These are phyloP conservation scores for Trichonephila clavipes DNA, from an alignment of 1,140 invertebrate genomes.

Conservation along the genomic window DNA sequence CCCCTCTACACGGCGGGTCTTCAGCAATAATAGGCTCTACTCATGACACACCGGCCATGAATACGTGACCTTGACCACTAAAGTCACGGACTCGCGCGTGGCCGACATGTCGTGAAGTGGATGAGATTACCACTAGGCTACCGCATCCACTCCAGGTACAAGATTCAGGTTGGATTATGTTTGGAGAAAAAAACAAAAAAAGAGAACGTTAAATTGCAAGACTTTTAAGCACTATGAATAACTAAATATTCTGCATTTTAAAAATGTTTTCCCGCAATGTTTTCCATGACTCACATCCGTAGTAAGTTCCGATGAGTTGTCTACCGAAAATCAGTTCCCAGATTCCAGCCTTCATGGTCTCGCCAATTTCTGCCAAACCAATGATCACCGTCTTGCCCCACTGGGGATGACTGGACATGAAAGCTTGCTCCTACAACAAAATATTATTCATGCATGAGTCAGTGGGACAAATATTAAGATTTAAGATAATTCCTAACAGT, in stretches of 20 bases:
- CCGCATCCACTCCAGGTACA: neutral
- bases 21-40: too few species aligned
- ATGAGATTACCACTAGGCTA: neutral
- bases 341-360: constrained; percentile 88
- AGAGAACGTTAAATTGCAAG: neutral
- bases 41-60: too few species aligned
- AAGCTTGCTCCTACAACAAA: constrained; percentile 85
- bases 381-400: constrained; percentile 98
- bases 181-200: neutral
- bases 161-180: too few species aligned
- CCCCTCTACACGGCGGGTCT: too few species aligned
- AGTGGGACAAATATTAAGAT: neutral
- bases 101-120: neutral
- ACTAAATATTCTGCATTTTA: neutral
- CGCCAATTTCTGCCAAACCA: constrained; percentile 89
- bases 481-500: too few species aligned
- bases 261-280: neutral
- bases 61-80: too few species aligned
- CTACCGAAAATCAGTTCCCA: constrained; percentile 96
- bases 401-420: constrained; percentile 98
- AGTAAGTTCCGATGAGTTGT: constrained; percentile 57
- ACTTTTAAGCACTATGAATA: neutral
- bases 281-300: constrained; percentile 66
- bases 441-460: too few species aligned
- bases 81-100: too few species aligned